Evolutionary conservation across 1,140 invertebrate species (phyloP).

Genomic region (Drosophila parabipectinata): DNA sequence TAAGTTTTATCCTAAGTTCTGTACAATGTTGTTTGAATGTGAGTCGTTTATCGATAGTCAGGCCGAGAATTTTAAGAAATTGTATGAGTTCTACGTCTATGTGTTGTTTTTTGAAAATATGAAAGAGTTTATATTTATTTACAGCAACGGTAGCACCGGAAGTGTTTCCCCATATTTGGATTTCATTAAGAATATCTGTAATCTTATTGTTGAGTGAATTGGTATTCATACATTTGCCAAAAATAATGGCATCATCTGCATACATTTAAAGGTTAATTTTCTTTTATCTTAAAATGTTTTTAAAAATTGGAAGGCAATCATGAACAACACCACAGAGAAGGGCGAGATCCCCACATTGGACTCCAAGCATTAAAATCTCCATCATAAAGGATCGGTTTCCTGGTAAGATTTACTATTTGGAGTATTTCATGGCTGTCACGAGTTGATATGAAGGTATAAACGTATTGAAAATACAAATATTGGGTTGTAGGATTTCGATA

Average conservation of each 20-base stretch:
- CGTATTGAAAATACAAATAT: not conserved
- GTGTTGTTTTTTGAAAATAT: slow-evolving; percentile 13
- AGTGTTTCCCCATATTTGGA: slow-evolving; percentile 10
- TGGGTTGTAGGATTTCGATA: not conserved
- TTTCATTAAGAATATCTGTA: slow-evolving; percentile 3
- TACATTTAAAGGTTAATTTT: slow-evolving; percentile 17
- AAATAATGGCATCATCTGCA: slow-evolving; percentile 24
- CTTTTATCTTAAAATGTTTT: slow-evolving; percentile 1
- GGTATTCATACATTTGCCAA: slow-evolving; percentile 25
- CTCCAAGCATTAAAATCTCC: not conserved
- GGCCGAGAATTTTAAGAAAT: slow-evolving; percentile 13
- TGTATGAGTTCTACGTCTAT: slow-evolving; percentile 4
- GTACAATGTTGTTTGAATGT: slow-evolving; percentile 9
- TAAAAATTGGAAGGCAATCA: slow-evolving; percentile 25
- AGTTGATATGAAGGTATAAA: not conserved
- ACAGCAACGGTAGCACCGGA: slow-evolving; percentile 1
- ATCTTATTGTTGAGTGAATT: slow-evolving; percentile 2
- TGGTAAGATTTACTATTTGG: not conserved
- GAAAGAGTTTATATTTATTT: not conserved
- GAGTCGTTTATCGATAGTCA: slow-evolving; percentile 7
- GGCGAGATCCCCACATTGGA: not conserved
- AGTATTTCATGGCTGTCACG: not conserved
- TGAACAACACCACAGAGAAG: slow-evolving; percentile 32
- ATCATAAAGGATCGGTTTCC: not conserved
- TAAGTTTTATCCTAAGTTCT: slow-evolving; percentile 14